Conservation (phyloP, 2,113 vertebrate species). For the Sinocyclocheilus anophthalmus region DNA sequence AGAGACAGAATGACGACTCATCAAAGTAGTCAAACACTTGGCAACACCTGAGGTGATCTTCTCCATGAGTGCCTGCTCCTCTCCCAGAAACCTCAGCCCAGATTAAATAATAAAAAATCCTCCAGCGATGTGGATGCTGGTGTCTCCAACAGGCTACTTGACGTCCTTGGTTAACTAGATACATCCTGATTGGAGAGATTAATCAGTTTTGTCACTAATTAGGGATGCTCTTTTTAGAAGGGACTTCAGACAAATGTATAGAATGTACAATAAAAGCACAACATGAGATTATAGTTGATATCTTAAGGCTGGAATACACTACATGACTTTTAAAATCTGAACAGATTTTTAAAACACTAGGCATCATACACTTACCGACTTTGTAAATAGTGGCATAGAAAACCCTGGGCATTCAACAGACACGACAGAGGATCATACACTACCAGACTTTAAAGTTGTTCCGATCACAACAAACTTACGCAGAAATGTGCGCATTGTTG, state of each 20-base stretch:
- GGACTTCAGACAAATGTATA: neutral
- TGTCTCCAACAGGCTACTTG: neutral
- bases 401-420: too few species aligned
- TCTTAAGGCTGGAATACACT: too few species aligned
- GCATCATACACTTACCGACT: too few species aligned
- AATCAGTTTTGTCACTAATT: neutral
- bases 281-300: neutral
- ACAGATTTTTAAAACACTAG: too few species aligned
- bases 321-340: too few species aligned
- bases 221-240: neutral
- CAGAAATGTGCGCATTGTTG: too few species aligned
- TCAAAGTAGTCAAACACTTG: conserved; percentile 53
- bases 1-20: conserved; percentile 58
- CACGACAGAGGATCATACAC: too few species aligned
- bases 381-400: too few species aligned
- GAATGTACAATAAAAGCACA: neutral
- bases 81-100: conserved; percentile 46
- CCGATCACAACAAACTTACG: too few species aligned
- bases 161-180: neutral
- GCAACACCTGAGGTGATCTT: conserved; percentile 54
- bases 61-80: conserved; percentile 40
- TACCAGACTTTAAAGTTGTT: too few species aligned
- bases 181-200: neutral
- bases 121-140: neutral
- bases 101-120: neutral